Percentiles rank a stretch among this genome's conserved stretches.
Conservation (phyloP, 1,140 invertebrate genomes). For the Sitophilus oryzae region DNA sequence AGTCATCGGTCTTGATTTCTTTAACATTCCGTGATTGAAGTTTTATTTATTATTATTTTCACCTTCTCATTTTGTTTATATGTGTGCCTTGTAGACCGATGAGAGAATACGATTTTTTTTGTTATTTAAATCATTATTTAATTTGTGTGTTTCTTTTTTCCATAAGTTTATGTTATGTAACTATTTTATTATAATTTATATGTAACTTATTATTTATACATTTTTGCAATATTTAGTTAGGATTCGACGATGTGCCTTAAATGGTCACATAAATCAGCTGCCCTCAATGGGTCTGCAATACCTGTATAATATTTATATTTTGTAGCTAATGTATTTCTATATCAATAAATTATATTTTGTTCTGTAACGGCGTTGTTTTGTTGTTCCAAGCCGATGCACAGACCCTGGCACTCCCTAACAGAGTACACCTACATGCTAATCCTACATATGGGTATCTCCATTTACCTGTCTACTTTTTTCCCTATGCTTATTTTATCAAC, state of each 20-base stretch:
- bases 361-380: conserved; percentile 13
- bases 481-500: neutral
- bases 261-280: conserved; percentile 29
- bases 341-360: conserved; percentile 46
- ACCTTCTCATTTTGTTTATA: conserved; percentile 27
- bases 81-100: conserved; percentile 39
- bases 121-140: conserved; percentile 46
- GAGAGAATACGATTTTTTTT: conserved; percentile 42
- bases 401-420: conserved; percentile 22
- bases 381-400: conserved; percentile 24
- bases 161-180: conserved; percentile 45
- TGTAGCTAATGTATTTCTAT: conserved; percentile 40
- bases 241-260: conserved; percentile 37
- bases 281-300: conserved; percentile 31
- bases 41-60: conserved; percentile 37
- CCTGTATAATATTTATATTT: conserved; percentile 44
- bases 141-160: conserved; percentile 44
- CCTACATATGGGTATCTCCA: conserved; percentile 3
- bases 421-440: conserved; percentile 10
- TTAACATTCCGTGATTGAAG: conserved; percentile 43
- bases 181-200: conserved; percentile 48
- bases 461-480: neutral
- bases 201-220: conserved; percentile 47
- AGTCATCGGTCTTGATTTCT: conserved; percentile 42
- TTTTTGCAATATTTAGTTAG: conserved; percentile 33